Conservation (phyloP, 2,113 vertebrate species). For the Suricata suricatta region DNA sequence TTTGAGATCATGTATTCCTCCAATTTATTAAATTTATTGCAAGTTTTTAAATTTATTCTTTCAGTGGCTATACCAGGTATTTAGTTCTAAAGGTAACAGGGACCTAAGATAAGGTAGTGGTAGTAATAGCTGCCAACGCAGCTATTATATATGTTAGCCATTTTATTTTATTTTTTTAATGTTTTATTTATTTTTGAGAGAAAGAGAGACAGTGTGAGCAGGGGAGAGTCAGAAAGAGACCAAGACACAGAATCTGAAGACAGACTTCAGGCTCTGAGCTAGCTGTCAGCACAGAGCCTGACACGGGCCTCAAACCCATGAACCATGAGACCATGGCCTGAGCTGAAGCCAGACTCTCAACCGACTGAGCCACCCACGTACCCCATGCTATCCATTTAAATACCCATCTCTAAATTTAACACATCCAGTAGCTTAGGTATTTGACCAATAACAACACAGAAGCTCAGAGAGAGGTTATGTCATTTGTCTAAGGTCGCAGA, state of each 20-base stretch:
- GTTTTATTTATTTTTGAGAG: too few species aligned
- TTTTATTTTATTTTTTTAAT: background rate
- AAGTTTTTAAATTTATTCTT: background rate
- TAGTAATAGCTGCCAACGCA: background rate
- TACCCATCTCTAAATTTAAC: background rate
- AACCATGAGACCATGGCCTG: too few species aligned
- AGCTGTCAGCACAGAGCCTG: too few species aligned
- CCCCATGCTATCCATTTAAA: background rate
- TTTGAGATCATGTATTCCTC: conserved; percentile 10
- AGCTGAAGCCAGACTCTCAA: too few species aligned
- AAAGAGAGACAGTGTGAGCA: too few species aligned
- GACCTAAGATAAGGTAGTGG: background rate
- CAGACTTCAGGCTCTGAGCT: too few species aligned
- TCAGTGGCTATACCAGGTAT: background rate
- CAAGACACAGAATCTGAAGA: too few species aligned
- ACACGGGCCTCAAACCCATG: too few species aligned
- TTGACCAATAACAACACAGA: background rate
- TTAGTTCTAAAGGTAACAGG: background rate
- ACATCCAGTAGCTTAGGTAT: background rate
- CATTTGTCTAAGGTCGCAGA: background rate
- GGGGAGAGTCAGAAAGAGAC: too few species aligned
- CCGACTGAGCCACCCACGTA: too few species aligned
- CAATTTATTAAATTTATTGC: background rate
- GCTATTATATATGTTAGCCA: background rate
- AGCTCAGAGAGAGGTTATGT: background rate